These are phyloP conservation scores for Sigmodon hispidus DNA, from an alignment of 2,113 vertebrate species.

Conservation along the genomic window DNA sequence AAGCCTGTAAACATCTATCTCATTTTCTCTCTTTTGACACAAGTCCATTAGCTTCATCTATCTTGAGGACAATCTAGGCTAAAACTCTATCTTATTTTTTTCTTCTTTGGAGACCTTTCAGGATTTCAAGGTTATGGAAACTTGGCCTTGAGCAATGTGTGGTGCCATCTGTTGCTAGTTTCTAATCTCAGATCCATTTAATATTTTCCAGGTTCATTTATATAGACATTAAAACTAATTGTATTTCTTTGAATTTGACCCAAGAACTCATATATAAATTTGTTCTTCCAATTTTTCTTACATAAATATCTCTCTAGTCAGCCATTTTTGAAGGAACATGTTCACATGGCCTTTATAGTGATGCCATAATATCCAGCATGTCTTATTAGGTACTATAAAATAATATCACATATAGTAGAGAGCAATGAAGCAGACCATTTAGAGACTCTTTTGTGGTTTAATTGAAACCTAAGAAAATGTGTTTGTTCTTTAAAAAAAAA, in stretches of 20 bases:
- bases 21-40: conserved; percentile 70
- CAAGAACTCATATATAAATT: conserved; percentile 14
- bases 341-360: not conserved
- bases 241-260: conserved; percentile 23
- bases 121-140: conserved; percentile 76
- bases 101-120: conserved; percentile 67
- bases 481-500: not conserved
- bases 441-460: not conserved
- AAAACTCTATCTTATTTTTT: conserved; percentile 61
- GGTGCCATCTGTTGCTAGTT: conserved; percentile 71
- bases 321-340: not conserved
- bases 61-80: conserved; percentile 61
- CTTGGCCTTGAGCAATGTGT: conserved; percentile 56
- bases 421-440: not conserved
- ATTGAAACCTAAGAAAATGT: conserved; percentile 2
- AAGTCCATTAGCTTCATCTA: conserved; percentile 75
- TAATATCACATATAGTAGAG: not conserved
- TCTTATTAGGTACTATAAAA: not conserved
- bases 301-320: not conserved
- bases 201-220: conserved; percentile 52
- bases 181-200: conserved; percentile 58
- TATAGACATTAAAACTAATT: conserved; percentile 49
- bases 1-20: conserved; percentile 52
- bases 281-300: conserved; percentile 1
- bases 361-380: not conserved